These are phyloP conservation scores for Hypanus sabinus DNA, from an alignment of 2,113 vertebrate species.

Conservation along the genomic window DNA sequence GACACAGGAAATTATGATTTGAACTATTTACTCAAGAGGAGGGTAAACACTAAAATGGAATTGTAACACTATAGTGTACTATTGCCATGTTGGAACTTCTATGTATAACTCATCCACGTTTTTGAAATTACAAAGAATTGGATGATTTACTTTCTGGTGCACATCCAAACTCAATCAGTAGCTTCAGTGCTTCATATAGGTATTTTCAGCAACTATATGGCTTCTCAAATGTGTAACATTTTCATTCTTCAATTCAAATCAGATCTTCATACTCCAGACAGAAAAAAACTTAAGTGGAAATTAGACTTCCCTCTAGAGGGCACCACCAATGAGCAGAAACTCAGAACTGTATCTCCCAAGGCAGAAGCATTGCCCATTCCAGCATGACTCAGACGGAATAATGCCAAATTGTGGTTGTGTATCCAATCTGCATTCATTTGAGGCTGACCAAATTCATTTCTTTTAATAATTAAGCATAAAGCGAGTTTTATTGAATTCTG, in stretches of 20 bases:
- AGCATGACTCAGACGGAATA: not conserved
- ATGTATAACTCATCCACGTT: not conserved
- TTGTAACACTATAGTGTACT: not conserved
- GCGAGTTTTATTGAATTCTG: not conserved
- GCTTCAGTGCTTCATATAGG: not conserved
- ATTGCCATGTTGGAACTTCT: not conserved
- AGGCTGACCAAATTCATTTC: not conserved
- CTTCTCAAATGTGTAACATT: not conserved
- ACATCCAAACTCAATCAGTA: not conserved
- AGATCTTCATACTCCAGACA: not conserved
- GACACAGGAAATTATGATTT: not conserved
- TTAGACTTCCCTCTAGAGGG: conserved; percentile 23
- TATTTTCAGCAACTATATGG: no score
- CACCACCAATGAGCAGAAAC: not conserved
- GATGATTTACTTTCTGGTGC: not conserved
- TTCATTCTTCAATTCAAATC: no score
- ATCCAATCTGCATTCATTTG: not conserved
- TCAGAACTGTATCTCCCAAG: not conserved
- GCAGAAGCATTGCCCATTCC: not conserved
- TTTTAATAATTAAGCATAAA: not conserved
- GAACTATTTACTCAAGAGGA: not conserved
- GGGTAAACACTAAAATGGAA: not conserved
- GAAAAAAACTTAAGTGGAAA: not conserved
- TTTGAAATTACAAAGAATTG: not conserved
- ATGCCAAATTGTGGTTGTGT: not conserved